A percentile compares a stretch with the other conserved stretches of the same genome.
phyloP scores from a whole-genome alignment of 2,888 invertebrate genomes.

The Ichneumoninae sp. region DNA sequence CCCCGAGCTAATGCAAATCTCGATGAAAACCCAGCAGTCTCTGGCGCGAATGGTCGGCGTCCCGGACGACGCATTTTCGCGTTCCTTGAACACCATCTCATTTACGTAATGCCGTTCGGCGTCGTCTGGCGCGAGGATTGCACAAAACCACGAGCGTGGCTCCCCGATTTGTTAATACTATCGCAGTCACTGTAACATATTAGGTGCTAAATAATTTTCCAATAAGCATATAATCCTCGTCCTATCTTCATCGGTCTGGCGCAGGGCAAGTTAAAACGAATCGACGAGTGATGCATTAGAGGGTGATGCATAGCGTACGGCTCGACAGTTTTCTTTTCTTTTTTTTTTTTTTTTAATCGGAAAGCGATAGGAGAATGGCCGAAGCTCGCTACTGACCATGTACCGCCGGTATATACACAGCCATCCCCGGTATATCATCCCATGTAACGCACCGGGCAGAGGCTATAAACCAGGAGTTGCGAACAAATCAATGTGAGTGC shows the following conservation, averaged over 20 bases:
- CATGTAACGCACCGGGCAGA: constrained; percentile 41
- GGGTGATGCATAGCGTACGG: constrained; percentile 22
- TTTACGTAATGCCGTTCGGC: constrained; percentile 81
- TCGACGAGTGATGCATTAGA: constrained; percentile 21
- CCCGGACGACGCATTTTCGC: constrained; percentile 27
- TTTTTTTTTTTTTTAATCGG: constrained; percentile 53
- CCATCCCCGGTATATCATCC: neutral
- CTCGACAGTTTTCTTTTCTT: constrained; percentile 6
- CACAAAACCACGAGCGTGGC: constrained; percentile 8
- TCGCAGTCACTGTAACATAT: neutral
- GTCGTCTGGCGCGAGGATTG: constrained; percentile 71
- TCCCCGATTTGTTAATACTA: constrained; percentile 10
- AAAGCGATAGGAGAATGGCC: constrained; percentile 61
- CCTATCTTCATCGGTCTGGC: constrained; percentile 8
- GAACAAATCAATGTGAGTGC: constrained; percentile 83
- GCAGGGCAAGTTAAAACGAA: constrained; percentile 25
- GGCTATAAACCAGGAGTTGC: constrained; percentile 80
- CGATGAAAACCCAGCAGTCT: constrained; percentile 37
- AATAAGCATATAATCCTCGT: neutral
- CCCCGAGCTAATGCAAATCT: constrained; percentile 30
- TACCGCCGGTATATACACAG: constrained; percentile 3
- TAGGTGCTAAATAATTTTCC: neutral
- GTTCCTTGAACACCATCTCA: constrained; percentile 70
- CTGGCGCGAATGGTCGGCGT: constrained; percentile 32
- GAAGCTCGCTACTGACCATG: constrained; percentile 7